Evolutionary conservation across 2,888 invertebrate genomes (phyloP).

Genomic region (Hanleya hanleyi): DNA sequence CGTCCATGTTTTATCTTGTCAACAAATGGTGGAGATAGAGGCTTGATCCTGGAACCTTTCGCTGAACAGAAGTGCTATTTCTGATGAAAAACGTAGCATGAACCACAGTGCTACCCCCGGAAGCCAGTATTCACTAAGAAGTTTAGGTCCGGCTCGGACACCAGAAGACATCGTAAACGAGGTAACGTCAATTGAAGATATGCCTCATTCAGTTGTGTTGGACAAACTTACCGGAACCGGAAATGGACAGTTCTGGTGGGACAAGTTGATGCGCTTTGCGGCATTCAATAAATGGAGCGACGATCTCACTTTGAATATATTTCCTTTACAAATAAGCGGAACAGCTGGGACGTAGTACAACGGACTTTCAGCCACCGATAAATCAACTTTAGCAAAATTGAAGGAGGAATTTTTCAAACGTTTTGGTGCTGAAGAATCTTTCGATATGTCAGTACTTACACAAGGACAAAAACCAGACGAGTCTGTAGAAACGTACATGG

Average conservation of each 20-base stretch:
- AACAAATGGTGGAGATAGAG: not conserved
- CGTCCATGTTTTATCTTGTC: no score
- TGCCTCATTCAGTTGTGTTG: not conserved
- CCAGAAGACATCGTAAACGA: not conserved
- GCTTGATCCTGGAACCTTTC: not conserved
- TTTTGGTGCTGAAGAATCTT: not conserved
- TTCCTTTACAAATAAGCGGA: not conserved
- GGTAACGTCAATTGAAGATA: no score
- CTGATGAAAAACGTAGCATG: no score
- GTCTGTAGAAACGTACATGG: not conserved
- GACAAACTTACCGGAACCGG: not conserved
- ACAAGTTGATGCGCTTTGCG: not conserved
- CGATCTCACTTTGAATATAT: not conserved
- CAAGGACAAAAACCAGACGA: not conserved
- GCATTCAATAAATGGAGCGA: not conserved
- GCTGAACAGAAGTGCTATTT: no score
- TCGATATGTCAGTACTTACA: not conserved
- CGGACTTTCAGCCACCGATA: not conserved
- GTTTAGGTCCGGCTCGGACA: not conserved
- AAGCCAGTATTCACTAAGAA: not conserved
- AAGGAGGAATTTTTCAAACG: not conserved
- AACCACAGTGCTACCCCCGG: not conserved
- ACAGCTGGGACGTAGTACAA: not conserved
- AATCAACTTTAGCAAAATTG: not conserved
- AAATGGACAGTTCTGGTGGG: not conserved